Percentiles rank a stretch among this genome's conserved stretches.
phyloP scores from a whole-genome alignment of 2,113 vertebrate genomes.

The Sorex fumeus region DNA sequence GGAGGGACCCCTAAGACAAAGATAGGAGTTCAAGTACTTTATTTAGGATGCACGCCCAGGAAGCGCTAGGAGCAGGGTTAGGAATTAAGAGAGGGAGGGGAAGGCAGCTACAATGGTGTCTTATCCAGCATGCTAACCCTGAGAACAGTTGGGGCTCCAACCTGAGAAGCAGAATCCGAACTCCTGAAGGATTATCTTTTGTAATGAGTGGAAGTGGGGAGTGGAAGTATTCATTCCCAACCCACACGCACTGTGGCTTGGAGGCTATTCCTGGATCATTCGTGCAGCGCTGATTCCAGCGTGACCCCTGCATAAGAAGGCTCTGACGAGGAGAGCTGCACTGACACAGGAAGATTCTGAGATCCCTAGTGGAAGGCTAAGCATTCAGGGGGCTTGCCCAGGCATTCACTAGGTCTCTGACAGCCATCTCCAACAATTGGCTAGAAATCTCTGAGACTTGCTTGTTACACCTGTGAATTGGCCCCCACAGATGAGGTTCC shows the following conservation, averaged over 20 bases:
- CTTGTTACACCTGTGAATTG: neutral
- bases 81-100: neutral
- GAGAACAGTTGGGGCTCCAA: no score
- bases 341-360: neutral
- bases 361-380: no score
- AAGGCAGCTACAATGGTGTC: neutral
- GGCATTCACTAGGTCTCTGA: neutral
- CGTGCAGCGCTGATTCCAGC: neutral
- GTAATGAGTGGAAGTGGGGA: neutral
- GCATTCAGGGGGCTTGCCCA: no score
- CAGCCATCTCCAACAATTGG: no score
- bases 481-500: neutral
- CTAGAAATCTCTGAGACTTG: neutral
- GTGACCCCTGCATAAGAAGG: neutral
- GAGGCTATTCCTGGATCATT: neutral
- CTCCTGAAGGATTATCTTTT: neutral
- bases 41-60: neutral
- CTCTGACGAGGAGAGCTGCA: neutral
- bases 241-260: neutral
- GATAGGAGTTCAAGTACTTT: neutral
- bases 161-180: no score
- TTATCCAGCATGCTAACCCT: rapidly evolving
- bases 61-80: neutral
- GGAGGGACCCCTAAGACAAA: neutral
- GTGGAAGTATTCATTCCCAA: neutral